A percentile compares a stretch with the other conserved stretches of the same genome.
Conservation (phyloP, 2,113 vertebrate genomes). For the Xyrauchen texanus region DNA sequence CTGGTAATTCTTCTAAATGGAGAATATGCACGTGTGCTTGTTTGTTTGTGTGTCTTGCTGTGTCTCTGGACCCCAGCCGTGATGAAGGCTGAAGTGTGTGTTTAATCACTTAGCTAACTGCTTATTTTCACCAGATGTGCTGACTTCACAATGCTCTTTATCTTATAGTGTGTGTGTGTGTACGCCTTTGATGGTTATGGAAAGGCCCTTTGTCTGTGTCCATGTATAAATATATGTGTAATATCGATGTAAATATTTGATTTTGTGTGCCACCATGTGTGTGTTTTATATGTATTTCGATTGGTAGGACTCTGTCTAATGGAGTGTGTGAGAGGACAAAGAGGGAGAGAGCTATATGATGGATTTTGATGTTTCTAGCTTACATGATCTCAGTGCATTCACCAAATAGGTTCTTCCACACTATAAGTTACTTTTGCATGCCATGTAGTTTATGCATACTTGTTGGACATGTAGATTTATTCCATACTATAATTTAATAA, state of each 20-base stretch:
- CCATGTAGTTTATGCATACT: background rate
- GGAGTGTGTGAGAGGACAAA: background rate
- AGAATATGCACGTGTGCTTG: slow-evolving; percentile 45
- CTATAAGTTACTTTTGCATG: background rate
- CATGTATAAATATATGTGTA: slow-evolving; percentile 13
- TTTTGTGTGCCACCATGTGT: slow-evolving; percentile 13
- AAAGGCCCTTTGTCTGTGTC: slow-evolving; percentile 10
- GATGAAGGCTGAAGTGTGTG: slow-evolving; percentile 71
- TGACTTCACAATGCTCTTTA: slow-evolving; percentile 68
- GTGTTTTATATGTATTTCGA: slow-evolving; percentile 9
- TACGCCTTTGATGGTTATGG: slow-evolving; percentile 26
- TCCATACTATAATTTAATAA: no score
- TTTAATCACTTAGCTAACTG: slow-evolving; percentile 80
- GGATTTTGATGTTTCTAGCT: background rate
- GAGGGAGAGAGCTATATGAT: background rate
- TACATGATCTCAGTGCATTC: background rate
- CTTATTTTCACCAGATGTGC: slow-evolving; percentile 72
- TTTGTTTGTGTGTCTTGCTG: slow-evolving; percentile 54
- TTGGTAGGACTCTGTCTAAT: slow-evolving; percentile 12
- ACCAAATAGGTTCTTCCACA: background rate
- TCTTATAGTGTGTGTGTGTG: slow-evolving; percentile 51
- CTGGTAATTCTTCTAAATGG: no score
- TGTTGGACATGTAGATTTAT: background rate
- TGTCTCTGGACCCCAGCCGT: slow-evolving; percentile 68
- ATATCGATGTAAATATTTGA: slow-evolving; percentile 4